Evolutionary conservation across 2,888 invertebrate species (phyloP), one percentile per base, ranked within the genome.

Genomic region (Drosophila borborema): DNA sequence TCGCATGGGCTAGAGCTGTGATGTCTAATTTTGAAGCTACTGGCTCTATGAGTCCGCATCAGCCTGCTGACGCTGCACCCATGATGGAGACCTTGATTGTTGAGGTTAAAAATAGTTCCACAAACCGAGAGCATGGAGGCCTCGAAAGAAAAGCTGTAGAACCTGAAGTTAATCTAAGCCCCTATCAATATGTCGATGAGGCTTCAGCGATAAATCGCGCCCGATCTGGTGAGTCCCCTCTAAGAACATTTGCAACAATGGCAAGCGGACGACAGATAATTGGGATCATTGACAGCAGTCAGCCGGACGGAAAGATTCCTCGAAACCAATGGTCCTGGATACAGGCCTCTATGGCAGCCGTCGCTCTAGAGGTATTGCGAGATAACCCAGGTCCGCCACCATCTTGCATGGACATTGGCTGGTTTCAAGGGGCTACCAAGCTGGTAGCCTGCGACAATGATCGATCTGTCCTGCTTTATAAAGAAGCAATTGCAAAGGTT

Each of bases 271-370:
- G 75, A 8, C 56, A 51, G 18, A 40, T 69, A 40, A 51, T 74
- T 18, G 70, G 69, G 14, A 18, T 74, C 16, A 54, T 74, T 58
- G 74, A 74, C 20, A 63, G 28, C 18, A 40, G 28, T 41, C 56
- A 64, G 38, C 18, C 45, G 1, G 45, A 69, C 20, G 77, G 77
- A 4, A 53, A 64, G n/a, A 71, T 76, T 9, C 58, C 71, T 4
- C 77, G 71, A 1, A n/a, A 31, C 12, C 59, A 75, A 63, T 74
- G 75, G 75, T 10, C 40, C 18, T 74, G 62, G 75, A 41, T 68
- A 23, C 69, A 68, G 62, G 69, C 69, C 14, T 20, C 75, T 18
- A 28, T 74, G 36, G 59, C 75, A n/a, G 54, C 63, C 14, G 51
- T 69, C 20, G 59, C 63, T 18, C 16, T 69, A 7, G 60, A 64